Percentiles rank a stretch among this genome's conserved stretches.
phyloP scores from a whole-genome alignment of 2,113 vertebrate species.

The Colinus virginianus region DNA sequence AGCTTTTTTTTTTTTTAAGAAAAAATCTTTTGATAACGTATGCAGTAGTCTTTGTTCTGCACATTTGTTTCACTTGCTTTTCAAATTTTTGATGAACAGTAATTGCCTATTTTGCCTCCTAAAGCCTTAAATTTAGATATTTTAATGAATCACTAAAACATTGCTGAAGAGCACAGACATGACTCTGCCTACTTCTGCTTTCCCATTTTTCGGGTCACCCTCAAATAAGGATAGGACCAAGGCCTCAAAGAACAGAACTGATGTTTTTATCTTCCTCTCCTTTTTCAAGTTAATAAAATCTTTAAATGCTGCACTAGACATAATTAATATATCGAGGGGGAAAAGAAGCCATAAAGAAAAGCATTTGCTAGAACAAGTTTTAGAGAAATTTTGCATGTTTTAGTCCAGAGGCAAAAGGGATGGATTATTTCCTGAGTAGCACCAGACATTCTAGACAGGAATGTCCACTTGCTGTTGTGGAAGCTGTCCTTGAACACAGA shows the following conservation, averaged over 20 bases:
- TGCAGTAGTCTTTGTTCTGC: background rate
- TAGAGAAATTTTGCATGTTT: background rate
- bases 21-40: background rate
- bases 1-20: background rate
- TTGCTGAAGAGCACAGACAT: background rate
- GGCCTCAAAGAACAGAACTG: background rate
- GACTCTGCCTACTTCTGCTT: conserved; percentile 13
- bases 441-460: background rate
- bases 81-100: conserved; percentile 7
- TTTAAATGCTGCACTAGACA: background rate
- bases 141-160: conserved; percentile 29
- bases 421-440: background rate
- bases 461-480: background rate
- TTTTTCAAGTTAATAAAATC: conserved; percentile 16
- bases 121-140: conserved; percentile 40
- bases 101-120: conserved; percentile 39
- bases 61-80: conserved; percentile 17
- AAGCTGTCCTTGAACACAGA: conserved; percentile 32
- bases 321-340: background rate
- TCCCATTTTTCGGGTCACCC: background rate
- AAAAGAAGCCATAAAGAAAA: background rate
- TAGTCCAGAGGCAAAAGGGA: background rate
- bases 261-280: background rate
- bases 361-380: background rate
- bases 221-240: background rate